A percentile compares a stretch with the other conserved stretches of the same genome.
Conservation (phyloP, 2,797 vertebrate genomes). For the Phrynocephalus forsythii region DNA sequence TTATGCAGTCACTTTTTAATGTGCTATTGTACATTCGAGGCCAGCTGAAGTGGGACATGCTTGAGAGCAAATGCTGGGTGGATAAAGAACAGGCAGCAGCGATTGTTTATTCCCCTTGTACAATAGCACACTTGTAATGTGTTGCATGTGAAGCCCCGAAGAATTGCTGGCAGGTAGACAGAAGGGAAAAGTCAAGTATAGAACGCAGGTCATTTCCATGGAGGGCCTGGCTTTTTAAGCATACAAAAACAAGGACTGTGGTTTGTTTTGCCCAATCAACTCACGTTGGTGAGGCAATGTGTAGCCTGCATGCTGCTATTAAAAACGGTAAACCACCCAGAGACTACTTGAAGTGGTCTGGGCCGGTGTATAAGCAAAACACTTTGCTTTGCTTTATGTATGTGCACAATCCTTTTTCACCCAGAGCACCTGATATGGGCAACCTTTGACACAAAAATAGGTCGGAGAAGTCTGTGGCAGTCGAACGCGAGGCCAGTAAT, state of each 20-base stretch:
- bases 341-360: too few species aligned
- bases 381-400: too few species aligned
- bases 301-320: too few species aligned
- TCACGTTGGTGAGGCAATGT: too few species aligned
- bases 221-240: background rate
- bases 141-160: background rate
- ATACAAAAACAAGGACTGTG: background rate
- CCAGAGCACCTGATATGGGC: background rate
- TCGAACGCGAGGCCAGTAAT: background rate
- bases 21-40: conserved; percentile 39
- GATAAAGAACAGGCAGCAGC: background rate
- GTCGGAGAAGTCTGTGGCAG: background rate
- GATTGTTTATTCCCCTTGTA: background rate
- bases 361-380: too few species aligned
- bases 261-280: background rate
- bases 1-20: conserved; percentile 71
- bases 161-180: conserved; percentile 9
- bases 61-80: conserved; percentile 33
- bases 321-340: too few species aligned
- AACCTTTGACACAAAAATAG: background rate
- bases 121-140: background rate
- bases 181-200: background rate
- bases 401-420: background rate
- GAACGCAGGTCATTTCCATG: background rate
- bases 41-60: conserved; percentile 40